A percentile compares a stretch with the other conserved stretches of the same genome.
Evolutionary conservation across 2,797 vertebrate species (phyloP).

Genomic region (Labeo calbasu): DNA sequence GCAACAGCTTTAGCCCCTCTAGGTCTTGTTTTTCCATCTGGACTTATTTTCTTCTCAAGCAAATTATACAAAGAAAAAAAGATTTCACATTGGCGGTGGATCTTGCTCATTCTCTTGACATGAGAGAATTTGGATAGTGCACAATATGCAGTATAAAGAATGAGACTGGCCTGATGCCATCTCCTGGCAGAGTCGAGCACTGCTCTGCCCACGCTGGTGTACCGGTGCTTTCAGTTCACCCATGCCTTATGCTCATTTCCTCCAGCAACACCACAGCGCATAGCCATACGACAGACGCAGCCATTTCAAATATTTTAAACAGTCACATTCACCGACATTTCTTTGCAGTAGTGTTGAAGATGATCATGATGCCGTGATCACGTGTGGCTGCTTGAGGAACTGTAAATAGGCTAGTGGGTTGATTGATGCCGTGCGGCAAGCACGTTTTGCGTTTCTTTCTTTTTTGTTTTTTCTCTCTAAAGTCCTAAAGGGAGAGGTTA

Average conservation of each 20-base stretch:
- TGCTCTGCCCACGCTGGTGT: constrained; percentile 25
- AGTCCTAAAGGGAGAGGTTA: constrained; percentile 44
- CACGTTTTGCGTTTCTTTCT: constrained; percentile 6
- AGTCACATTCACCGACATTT: background rate
- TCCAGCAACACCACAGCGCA: constrained; percentile 41
- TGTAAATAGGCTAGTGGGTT: constrained; percentile 37
- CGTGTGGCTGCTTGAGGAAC: constrained; percentile 11
- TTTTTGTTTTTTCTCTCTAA: constrained; percentile 16
- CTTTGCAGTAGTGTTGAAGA: background rate
- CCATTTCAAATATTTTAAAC: constrained; percentile 14
- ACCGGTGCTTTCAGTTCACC: constrained; percentile 59
- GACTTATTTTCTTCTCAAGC: constrained; percentile 30
- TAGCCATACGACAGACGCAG: constrained; percentile 18
- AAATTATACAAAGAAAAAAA: constrained; percentile 1
- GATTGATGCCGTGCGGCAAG: constrained; percentile 32
- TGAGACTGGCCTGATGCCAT: constrained; percentile 15
- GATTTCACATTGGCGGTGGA: background rate
- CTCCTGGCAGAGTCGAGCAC: constrained; percentile 20
- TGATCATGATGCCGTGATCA: background rate
- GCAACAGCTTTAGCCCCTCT: constrained; percentile 64
- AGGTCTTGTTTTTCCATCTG: constrained; percentile 23
- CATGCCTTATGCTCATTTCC: constrained; percentile 59
- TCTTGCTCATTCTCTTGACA: background rate
- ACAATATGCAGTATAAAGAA: constrained; percentile 21
- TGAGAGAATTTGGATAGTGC: constrained; percentile 19